Evolutionary conservation across 2,888 invertebrate genomes (phyloP).

Genomic region (Acanthoscelides obtectus): DNA sequence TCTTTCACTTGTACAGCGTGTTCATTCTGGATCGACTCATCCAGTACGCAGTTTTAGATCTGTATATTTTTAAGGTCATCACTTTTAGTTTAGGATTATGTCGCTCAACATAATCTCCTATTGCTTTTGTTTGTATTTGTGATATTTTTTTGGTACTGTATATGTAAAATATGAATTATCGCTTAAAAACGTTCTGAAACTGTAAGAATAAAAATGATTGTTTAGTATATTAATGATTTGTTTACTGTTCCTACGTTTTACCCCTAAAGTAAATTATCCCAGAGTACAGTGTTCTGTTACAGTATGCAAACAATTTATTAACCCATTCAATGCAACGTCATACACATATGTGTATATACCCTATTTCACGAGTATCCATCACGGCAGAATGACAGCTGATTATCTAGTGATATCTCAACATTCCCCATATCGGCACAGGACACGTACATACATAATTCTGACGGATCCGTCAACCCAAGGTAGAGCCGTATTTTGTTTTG

Average conservation of each 20-base stretch:
- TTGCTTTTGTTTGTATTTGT: constrained; percentile 48
- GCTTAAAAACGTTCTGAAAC: constrained; percentile 37
- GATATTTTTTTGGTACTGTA: constrained; percentile 58
- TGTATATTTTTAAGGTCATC: constrained; percentile 3
- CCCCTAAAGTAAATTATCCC: too few species aligned
- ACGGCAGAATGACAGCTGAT: too few species aligned
- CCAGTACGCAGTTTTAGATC: not conserved
- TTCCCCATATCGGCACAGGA: too few species aligned
- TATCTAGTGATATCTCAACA: too few species aligned
- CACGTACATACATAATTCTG: too few species aligned
- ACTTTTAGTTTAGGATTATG: constrained; percentile 15
- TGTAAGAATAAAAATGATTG: constrained; percentile 30
- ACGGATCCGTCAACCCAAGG: too few species aligned
- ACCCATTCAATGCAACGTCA: too few species aligned
- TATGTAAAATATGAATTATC: constrained; percentile 56
- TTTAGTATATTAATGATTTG: constrained; percentile 20
- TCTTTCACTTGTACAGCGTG: constrained; percentile 5
- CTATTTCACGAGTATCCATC: too few species aligned
- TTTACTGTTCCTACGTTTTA: constrained; percentile 8
- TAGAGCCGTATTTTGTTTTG: too few species aligned
- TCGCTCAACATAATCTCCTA: constrained; percentile 33
- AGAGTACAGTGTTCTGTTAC: too few species aligned
- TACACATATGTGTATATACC: too few species aligned
- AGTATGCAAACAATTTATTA: too few species aligned
- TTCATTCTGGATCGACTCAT: not conserved